phyloP scores from a whole-genome alignment of 2,888 invertebrate species.

The Spodoptera littoralis region DNA sequence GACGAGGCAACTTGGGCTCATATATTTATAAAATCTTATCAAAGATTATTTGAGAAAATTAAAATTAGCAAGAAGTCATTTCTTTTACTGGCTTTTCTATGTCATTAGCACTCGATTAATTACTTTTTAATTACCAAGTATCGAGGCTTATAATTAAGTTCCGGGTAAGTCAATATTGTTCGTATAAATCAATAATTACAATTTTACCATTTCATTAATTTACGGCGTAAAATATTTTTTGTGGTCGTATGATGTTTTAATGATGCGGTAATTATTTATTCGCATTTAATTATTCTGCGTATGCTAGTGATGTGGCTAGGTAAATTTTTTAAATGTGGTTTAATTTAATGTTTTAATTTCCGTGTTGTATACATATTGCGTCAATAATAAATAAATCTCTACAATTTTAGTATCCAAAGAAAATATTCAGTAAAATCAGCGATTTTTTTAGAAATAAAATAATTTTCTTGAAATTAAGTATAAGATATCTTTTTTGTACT shows the following conservation, averaged over 20 bases:
- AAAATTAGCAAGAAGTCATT: too few species aligned
- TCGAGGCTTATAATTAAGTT: slow-evolving; percentile 29
- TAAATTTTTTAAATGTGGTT: too few species aligned
- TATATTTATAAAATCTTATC: background rate
- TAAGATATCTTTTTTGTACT: too few species aligned
- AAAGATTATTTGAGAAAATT: background rate
- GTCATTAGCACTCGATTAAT: slow-evolving; percentile 56
- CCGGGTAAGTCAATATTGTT: background rate
- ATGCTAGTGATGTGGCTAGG: background rate
- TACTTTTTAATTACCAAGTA: slow-evolving; percentile 44
- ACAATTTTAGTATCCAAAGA: too few species aligned
- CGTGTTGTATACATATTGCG: too few species aligned
- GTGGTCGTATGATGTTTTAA: slow-evolving; percentile 5
- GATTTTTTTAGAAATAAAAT: too few species aligned
- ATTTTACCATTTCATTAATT: slow-evolving; percentile 5
- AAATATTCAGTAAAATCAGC: too few species aligned
- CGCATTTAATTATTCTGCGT: background rate
- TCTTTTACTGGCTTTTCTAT: background rate
- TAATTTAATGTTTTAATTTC: too few species aligned
- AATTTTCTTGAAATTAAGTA: too few species aligned
- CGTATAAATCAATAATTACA: slow-evolving; percentile 8
- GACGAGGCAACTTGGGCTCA: too few species aligned
- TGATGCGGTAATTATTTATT: slow-evolving; percentile 3
- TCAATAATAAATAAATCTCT: too few species aligned
- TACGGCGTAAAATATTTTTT: background rate